A percentile compares a stretch with the other conserved stretches of the same genome.
phyloP scores from a whole-genome alignment of 2,888 invertebrate species.

The Nomada lathburiana region DNA sequence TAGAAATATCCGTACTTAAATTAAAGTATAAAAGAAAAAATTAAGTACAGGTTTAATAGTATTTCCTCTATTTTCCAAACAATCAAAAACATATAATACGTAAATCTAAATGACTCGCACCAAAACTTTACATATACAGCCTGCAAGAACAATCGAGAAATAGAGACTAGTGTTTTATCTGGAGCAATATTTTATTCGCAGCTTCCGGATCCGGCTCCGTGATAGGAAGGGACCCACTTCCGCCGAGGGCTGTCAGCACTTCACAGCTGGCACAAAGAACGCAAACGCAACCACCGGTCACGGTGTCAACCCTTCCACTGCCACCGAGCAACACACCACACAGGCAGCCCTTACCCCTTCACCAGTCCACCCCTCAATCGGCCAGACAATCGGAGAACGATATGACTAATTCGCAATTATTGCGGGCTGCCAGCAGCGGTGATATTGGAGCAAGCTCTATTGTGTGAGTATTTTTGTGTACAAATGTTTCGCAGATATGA shows the following conservation, averaged over 20 bases:
- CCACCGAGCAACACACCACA: slow-evolving; percentile 71
- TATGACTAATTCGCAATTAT: slow-evolving; percentile 60
- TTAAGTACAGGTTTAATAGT: too few species aligned
- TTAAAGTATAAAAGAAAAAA: too few species aligned
- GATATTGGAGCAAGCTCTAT: slow-evolving; percentile 73
- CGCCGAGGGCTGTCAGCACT: slow-evolving; percentile 84
- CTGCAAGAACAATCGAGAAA: neutral
- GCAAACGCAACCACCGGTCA: slow-evolving; percentile 84
- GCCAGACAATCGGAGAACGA: slow-evolving; percentile 64
- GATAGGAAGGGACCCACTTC: slow-evolving; percentile 86
- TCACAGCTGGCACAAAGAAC: slow-evolving; percentile 79
- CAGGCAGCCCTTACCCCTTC: slow-evolving; percentile 71
- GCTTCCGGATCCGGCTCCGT: slow-evolving; percentile 90
- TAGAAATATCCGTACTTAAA: too few species aligned
- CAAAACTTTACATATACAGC: too few species aligned
- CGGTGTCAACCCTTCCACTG: slow-evolving; percentile 77
- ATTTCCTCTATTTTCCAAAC: too few species aligned
- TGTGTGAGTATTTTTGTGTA: slow-evolving; percentile 67
- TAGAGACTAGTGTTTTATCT: neutral
- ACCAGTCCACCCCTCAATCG: slow-evolving; percentile 73
- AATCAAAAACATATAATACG: too few species aligned
- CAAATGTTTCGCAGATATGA: too few species aligned
- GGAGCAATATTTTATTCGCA: slow-evolving; percentile 83
- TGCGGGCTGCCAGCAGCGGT: slow-evolving; percentile 74
- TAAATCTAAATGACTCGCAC: too few species aligned